Conservation (phyloP, 2,797 vertebrate species). For the Ptychobarbus kaznakovi region DNA sequence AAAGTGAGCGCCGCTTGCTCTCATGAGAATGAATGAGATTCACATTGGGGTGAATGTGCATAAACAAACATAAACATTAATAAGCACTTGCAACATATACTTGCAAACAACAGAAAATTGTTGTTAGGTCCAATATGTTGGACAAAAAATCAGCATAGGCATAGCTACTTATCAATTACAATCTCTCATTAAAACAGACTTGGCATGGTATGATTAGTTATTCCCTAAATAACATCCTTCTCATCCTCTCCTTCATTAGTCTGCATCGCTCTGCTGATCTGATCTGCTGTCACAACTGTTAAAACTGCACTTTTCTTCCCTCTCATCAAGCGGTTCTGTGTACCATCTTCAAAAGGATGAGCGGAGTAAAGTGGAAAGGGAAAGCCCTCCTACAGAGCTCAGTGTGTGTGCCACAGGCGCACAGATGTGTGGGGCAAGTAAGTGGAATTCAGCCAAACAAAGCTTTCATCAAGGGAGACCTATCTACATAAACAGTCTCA, state of each 20-base stretch:
- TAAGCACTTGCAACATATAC: not conserved
- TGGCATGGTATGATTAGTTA: conserved; percentile 11
- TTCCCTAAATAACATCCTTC: conserved; percentile 17
- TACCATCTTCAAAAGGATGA: conserved; percentile 35
- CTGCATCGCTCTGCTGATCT: not conserved
- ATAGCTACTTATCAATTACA: conserved; percentile 5
- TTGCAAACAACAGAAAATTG: not conserved
- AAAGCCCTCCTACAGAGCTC: conserved; percentile 24
- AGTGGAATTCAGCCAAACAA: conserved; percentile 23
- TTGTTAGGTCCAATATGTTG: not conserved
- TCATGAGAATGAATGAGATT: not conserved
- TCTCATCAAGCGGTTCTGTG: conserved; percentile 24
- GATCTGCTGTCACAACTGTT: conserved; percentile 11
- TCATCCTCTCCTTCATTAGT: conserved; percentile 32
- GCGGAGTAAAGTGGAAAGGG: conserved; percentile 27
- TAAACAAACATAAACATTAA: not conserved
- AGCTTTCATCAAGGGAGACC: conserved; percentile 1
- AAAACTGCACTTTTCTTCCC: not conserved
- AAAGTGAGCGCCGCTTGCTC: not conserved
- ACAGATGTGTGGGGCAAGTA: conserved; percentile 12
- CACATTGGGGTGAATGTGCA: not conserved
- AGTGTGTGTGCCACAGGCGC: not conserved
- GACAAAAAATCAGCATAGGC: not conserved
- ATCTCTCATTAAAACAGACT: not conserved
- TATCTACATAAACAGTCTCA: conserved; percentile 14